phyloP scores from a whole-genome alignment of 2,113 vertebrate species.

The Onychostruthus taczanowskii region DNA sequence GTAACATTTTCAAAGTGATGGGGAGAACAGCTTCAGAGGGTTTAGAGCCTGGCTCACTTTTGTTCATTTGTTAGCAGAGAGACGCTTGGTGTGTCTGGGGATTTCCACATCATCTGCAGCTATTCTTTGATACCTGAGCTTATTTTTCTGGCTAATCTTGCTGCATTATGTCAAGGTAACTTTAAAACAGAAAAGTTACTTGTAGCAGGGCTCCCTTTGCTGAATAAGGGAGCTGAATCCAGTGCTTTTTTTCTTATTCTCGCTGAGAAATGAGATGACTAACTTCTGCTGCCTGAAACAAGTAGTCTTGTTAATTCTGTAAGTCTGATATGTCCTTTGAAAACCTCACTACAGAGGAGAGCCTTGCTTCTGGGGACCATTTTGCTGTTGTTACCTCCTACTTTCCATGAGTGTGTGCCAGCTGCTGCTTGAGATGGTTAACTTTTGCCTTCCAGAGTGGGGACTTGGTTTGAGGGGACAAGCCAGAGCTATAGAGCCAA shows the following conservation, averaged over 20 bases:
- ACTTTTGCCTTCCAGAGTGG: neutral
- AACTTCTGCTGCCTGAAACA: neutral
- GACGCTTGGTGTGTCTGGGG: neutral
- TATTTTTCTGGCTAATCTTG: neutral
- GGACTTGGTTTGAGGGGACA: neutral
- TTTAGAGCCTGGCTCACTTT: conserved; percentile 2
- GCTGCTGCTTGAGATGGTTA: neutral
- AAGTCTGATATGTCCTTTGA: neutral
- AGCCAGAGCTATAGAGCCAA: neutral
- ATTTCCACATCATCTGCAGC: neutral
- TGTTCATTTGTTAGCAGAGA: neutral
- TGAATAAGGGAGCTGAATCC: neutral
- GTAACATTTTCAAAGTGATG: neutral
- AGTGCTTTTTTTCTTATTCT: neutral
- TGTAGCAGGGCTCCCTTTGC: neutral
- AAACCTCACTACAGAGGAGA: neutral
- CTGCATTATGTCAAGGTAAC: neutral
- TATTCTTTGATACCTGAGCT: neutral
- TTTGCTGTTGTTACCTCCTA: neutral
- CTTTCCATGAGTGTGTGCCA: neutral
- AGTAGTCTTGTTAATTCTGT: neutral
- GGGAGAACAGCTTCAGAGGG: neutral
- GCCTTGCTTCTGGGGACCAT: neutral
- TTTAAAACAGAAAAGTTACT: neutral
- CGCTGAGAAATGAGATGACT: neutral